These are phyloP conservation scores for Argyrosomus japonicus DNA, from an alignment of 2,113 vertebrate genomes.

Conservation along the genomic window DNA sequence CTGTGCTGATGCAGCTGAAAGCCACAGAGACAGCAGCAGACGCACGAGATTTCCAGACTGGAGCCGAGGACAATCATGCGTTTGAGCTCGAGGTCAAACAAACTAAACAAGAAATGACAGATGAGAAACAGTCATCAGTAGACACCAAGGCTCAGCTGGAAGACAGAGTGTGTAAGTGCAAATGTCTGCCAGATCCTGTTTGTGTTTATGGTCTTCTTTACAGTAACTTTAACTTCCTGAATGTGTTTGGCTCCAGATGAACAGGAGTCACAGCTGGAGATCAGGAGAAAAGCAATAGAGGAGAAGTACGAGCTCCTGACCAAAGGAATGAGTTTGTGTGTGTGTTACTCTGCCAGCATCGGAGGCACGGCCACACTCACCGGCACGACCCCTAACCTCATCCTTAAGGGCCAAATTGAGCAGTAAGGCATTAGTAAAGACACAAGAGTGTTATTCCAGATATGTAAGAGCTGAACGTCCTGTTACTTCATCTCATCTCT, in stretches of 20 bases:
- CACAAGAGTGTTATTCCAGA: neutral
- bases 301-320: conserved; percentile 80
- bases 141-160: conserved; percentile 15
- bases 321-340: conserved; percentile 90
- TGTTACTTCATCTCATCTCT: neutral
- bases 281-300: conserved; percentile 28
- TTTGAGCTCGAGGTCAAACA: conserved; percentile 69
- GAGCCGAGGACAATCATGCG: conserved; percentile 64
- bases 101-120: neutral
- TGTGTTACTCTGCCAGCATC: conserved; percentile 94
- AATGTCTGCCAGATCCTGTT: neutral
- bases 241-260: conserved; percentile 30
- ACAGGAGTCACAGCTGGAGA: neutral
- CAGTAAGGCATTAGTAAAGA: conserved; percentile 80
- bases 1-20: conserved; percentile 90
- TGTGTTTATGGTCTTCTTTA: neutral
- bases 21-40: conserved; percentile 72
- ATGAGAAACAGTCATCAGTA: conserved; percentile 5
- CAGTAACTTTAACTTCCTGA: neutral
- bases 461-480: neutral
- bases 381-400: conserved; percentile 92
- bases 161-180: conserved; percentile 39
- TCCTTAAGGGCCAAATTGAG: conserved; percentile 92
- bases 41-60: conserved; percentile 42
- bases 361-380: conserved; percentile 95